Conservation (phyloP, 2,888 invertebrate species). For the Choristoneura rosaceana region DNA sequence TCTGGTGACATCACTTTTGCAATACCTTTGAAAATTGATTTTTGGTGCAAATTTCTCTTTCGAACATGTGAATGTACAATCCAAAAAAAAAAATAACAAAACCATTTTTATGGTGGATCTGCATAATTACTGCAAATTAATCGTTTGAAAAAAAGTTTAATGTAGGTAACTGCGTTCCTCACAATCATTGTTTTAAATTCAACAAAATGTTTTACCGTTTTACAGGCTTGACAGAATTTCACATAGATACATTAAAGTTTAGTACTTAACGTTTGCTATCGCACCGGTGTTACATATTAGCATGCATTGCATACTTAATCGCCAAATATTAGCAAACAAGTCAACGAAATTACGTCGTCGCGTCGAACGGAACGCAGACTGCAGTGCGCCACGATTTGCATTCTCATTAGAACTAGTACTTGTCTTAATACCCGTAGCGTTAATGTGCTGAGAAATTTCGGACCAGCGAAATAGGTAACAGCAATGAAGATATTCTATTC, state of each 20-base stretch:
- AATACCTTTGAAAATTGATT: too few species aligned
- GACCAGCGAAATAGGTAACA: slow-evolving; percentile 1
- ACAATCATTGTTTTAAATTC: neutral
- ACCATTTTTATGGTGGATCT: too few species aligned
- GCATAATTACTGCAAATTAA: neutral
- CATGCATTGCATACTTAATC: neutral
- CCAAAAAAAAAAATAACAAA: too few species aligned
- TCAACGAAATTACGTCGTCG: slow-evolving; percentile 50
- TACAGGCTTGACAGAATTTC: too few species aligned
- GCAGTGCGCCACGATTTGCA: slow-evolving; percentile 62
- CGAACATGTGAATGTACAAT: too few species aligned
- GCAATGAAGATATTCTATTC: too few species aligned
- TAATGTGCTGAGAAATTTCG: slow-evolving; percentile 46
- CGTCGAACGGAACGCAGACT: slow-evolving; percentile 53
- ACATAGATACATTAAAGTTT: too few species aligned
- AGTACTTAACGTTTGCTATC: neutral
- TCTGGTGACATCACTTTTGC: too few species aligned
- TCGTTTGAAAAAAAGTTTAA: neutral
- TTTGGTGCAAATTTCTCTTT: too few species aligned
- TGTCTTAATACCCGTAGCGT: slow-evolving; percentile 52
- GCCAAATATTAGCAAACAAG: slow-evolving; percentile 45
- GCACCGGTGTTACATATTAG: neutral
- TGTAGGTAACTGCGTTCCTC: neutral
- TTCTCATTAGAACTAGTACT: slow-evolving; percentile 61
- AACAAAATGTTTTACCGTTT: too few species aligned